Percentiles rank a stretch among this genome's conserved stretches.
These are phyloP conservation scores for Drosophila prolongata DNA, from an alignment of 2,888 invertebrate genomes.

Conservation along the genomic window DNA sequence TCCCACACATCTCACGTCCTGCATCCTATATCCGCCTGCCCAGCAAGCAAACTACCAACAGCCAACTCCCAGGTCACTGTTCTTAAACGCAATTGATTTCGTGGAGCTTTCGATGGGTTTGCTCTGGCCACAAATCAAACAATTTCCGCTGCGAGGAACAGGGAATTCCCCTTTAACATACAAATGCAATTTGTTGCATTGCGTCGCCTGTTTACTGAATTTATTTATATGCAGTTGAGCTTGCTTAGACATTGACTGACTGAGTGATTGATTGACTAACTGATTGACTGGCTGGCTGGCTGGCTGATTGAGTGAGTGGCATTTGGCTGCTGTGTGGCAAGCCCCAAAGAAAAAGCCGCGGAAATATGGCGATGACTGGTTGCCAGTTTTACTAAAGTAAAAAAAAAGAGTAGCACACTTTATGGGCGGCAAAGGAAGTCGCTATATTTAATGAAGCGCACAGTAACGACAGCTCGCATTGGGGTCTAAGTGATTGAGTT, in stretches of 20 bases:
- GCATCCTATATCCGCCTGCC: background rate
- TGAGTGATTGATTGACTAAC: slow-evolving; percentile 46
- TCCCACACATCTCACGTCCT: background rate
- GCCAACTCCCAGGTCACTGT: background rate
- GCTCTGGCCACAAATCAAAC: slow-evolving; percentile 61
- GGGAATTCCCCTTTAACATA: slow-evolving; percentile 8
- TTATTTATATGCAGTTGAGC: slow-evolving; percentile 67
- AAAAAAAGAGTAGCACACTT: slow-evolving; percentile 33
- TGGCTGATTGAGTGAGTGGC: slow-evolving; percentile 30
- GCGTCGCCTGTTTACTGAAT: slow-evolving; percentile 68
- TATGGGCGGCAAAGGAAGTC: slow-evolving; percentile 10
- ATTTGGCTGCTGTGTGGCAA: slow-evolving; percentile 16
- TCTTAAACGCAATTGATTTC: slow-evolving; percentile 40
- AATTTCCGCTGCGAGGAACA: slow-evolving; percentile 50
- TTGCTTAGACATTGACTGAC: slow-evolving; percentile 65
- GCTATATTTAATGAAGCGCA: background rate
- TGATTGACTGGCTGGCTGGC: slow-evolving; percentile 17
- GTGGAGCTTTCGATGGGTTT: slow-evolving; percentile 12
- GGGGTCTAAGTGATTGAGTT: background rate
- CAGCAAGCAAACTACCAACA: too few species aligned
- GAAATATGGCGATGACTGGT: slow-evolving; percentile 17
- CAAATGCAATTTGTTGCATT: slow-evolving; percentile 68
- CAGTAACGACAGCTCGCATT: background rate
- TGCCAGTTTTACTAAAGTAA: background rate
- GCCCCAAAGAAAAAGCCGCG: slow-evolving; percentile 10